Evolutionary conservation across 1,140 invertebrate species (phyloP).

Genomic region (Heliothis virescens): DNA sequence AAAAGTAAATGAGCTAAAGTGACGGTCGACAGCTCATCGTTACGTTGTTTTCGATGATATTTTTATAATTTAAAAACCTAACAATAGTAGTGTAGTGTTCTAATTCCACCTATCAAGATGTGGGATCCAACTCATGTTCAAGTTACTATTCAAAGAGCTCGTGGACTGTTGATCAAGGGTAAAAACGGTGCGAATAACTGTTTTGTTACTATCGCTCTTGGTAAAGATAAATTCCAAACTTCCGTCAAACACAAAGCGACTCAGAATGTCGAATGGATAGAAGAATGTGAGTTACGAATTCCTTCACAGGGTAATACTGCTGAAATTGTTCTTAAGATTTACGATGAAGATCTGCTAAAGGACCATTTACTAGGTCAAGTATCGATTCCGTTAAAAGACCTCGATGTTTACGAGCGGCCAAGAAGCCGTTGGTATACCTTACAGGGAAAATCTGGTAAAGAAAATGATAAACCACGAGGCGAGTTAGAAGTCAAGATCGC

Average conservation of each 20-base stretch:
- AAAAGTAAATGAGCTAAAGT: constrained; percentile 43
- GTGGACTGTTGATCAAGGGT: constrained; percentile 92
- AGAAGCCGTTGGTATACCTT: constrained; percentile 92
- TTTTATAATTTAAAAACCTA: constrained; percentile 48
- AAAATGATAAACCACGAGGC: constrained; percentile 95
- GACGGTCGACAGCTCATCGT: constrained; percentile 67
- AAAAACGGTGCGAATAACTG: constrained; percentile 97
- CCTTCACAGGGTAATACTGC: constrained; percentile 95
- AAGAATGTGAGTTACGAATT: constrained; percentile 98
- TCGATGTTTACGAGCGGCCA: constrained; percentile 96
- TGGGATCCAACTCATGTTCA: constrained; percentile 95
- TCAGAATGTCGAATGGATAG: constrained; percentile 95
- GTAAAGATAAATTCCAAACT: constrained; percentile 98
- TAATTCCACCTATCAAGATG: constrained; percentile 83
- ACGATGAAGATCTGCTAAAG: constrained; percentile 95
- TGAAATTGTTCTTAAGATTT: constrained; percentile 93
- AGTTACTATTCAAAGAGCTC: constrained; percentile 92
- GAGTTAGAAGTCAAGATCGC: constrained; percentile 95
- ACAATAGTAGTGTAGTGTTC: constrained; percentile 49
- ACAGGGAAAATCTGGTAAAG: constrained; percentile 91
- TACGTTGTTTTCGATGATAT: constrained; percentile 55
- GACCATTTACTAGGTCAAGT: constrained; percentile 97
- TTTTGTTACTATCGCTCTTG: constrained; percentile 97
- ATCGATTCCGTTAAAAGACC: constrained; percentile 93
- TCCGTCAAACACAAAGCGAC: constrained; percentile 96